A percentile compares a stretch with the other conserved stretches of the same genome.
Evolutionary conservation across 2,113 vertebrate species (phyloP).

Genomic region (Phyllostomus hastatus): DNA sequence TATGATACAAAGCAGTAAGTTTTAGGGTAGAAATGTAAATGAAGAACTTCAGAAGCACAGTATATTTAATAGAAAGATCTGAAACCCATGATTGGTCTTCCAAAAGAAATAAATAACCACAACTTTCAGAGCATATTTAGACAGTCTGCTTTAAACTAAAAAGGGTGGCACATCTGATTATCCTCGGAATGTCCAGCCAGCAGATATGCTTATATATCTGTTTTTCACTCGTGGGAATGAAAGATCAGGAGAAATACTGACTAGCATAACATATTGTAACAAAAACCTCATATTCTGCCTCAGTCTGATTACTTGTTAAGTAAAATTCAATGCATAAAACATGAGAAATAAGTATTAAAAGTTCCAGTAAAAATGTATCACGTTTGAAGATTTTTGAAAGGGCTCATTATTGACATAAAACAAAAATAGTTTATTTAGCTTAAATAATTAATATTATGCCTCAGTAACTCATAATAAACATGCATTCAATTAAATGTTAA

Average conservation of each 20-base stretch:
- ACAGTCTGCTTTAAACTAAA: neutral
- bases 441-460: constrained; percentile 76
- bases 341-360: constrained; percentile 67
- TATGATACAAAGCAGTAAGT: constrained; percentile 2
- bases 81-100: neutral
- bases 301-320: constrained; percentile 53
- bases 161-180: neutral
- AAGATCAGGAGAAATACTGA: constrained; percentile 30
- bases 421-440: constrained; percentile 71
- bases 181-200: neutral
- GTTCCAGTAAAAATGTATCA: constrained; percentile 52
- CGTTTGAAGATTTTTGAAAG: constrained; percentile 74
- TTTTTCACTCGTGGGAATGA: neutral
- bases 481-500: constrained; percentile 74
- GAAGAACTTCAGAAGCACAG: neutral
- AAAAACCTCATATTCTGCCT: neutral
- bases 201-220: neutral
- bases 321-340: constrained; percentile 68
- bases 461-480: constrained; percentile 77
- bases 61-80: neutral
- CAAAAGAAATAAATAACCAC: constrained; percentile 5
- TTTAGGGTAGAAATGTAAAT: constrained; percentile 30
- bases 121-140: neutral
- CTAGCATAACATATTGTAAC: constrained; percentile 44
- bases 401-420: constrained; percentile 73